Conservation (phyloP, 2,113 vertebrate genomes). For the Camelus dromedarius region DNA sequence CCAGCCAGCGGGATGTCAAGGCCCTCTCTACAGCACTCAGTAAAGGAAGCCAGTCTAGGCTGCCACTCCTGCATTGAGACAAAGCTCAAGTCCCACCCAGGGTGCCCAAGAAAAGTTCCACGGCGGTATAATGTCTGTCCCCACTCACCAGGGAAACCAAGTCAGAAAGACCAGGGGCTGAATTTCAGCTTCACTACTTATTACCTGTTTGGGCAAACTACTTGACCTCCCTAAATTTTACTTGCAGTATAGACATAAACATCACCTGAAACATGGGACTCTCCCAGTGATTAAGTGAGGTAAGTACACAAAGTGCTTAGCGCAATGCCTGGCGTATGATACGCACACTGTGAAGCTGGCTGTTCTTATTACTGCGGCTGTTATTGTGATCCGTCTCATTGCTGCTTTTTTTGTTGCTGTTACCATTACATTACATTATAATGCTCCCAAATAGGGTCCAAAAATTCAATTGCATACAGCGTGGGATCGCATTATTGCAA, state of each 20-base stretch:
- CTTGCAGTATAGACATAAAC: neutral
- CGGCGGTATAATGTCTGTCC: neutral
- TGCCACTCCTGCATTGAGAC: neutral
- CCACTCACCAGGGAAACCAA: neutral
- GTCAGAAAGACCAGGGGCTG: neutral
- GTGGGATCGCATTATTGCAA: neutral
- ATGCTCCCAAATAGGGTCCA: neutral
- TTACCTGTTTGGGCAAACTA: neutral
- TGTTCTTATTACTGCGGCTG: neutral
- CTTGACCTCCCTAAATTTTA: neutral
- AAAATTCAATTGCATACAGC: neutral
- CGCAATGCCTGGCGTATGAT: neutral
- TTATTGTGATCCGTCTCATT: constrained; percentile 7
- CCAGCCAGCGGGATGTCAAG: constrained; percentile 23
- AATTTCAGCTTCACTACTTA: neutral
- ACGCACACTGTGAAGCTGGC: neutral
- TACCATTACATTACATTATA: neutral
- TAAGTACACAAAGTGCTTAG: neutral
- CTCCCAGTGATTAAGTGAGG: constrained; percentile 30
- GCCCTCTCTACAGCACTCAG: neutral
- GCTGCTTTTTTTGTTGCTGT: neutral
- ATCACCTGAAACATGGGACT: neutral
- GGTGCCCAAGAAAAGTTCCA: neutral
- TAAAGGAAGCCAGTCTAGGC: constrained; percentile 3
- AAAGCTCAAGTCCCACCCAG: constrained; percentile 24